Conservation (phyloP, 2,797 vertebrate genomes). For the Cyclopterus lumpus region DNA sequence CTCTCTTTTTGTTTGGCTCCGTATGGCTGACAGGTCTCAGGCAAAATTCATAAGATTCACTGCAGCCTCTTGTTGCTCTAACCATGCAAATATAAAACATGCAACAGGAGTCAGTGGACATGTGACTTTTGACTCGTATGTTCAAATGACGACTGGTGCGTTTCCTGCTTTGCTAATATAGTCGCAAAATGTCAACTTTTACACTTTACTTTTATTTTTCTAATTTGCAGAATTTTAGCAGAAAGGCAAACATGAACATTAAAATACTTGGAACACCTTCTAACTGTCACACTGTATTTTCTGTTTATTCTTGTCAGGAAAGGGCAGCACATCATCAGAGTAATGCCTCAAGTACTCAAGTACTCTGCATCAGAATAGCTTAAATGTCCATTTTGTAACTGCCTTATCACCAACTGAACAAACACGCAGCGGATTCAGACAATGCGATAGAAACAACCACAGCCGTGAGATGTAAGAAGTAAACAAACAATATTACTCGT, state of each 20-base stretch:
- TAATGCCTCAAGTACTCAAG: not conserved
- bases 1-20: slow-evolving; percentile 1
- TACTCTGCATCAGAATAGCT: not conserved
- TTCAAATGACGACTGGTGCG: not conserved
- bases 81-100: not conserved
- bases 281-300: not conserved
- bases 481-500: not conserved
- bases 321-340: not conserved
- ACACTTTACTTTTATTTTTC: not conserved
- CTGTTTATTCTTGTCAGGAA: not conserved
- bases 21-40: not conserved
- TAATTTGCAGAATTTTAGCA: not conserved
- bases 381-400: not conserved
- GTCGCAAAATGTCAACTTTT: slow-evolving; percentile 1
- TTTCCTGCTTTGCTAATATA: slow-evolving; percentile 7
- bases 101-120: not conserved
- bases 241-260: not conserved
- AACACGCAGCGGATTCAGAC: not conserved
- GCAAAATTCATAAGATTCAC: not conserved
- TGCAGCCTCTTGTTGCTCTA: not conserved
- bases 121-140: slow-evolving; percentile 27
- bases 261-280: not conserved
- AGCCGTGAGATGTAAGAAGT: not conserved
- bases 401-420: not conserved
- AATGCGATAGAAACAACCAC: not conserved